Conservation (phyloP, 2,797 vertebrate genomes). For the Peromyscus nudipes region DNA sequence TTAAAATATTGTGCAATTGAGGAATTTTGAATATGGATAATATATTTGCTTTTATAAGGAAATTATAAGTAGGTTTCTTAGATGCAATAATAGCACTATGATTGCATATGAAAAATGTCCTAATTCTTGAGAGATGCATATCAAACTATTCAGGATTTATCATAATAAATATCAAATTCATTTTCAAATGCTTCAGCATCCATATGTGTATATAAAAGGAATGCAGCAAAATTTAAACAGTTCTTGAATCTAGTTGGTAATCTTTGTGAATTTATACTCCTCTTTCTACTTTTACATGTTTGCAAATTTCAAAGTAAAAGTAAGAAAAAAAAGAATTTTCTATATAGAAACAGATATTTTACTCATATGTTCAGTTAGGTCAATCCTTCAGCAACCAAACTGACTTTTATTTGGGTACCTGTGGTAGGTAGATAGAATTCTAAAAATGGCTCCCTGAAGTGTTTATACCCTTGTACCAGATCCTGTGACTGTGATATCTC, state of each 20-base stretch:
- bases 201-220: background rate
- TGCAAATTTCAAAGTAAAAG: background rate
- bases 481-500: background rate
- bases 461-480: background rate
- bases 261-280: background rate
- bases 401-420: slow-evolving; percentile 35
- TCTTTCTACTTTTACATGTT: slow-evolving; percentile 15
- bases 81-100: slow-evolving; percentile 1
- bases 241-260: slow-evolving; percentile 16
- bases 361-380: slow-evolving; percentile 5
- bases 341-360: background rate
- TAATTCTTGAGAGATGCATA: background rate
- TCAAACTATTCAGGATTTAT: slow-evolving; percentile 17
- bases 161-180: background rate
- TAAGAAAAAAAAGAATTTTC: background rate
- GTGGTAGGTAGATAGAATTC: background rate
- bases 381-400: slow-evolving; percentile 33
- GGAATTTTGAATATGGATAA: background rate
- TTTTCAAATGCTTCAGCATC: background rate
- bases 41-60: background rate
- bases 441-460: background rate
- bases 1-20: slow-evolving; percentile 17
- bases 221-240: background rate
- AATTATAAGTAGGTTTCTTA: slow-evolving; percentile 47
- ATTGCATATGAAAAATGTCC: slow-evolving; percentile 13